Base-by-base conservation (phyloP, 2,113 vertebrate genomes). In the Lophius piscatorius region DNA sequence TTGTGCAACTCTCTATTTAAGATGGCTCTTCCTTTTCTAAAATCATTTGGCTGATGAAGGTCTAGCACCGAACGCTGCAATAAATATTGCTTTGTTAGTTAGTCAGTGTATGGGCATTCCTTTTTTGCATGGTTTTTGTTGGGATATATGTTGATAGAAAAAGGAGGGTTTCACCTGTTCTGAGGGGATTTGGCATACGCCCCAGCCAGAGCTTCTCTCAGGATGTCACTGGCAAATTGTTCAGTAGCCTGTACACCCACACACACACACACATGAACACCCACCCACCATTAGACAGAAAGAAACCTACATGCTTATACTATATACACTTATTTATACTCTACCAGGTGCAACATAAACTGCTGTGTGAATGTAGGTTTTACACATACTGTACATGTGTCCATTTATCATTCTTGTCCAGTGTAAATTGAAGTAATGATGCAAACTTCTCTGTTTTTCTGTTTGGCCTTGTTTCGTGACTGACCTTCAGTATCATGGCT, bases 401-500 rank as follows among this genome's bases (percentile, higher is more conserved):
- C n/a, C n/a, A 10, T 69, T 71, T 41, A 66, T 69, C 23, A 51
- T 42, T 63, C 24, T n/a, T 23, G 31, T 54, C 40, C 44, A 62
- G 52, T 28, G 44, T 26, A 14, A 11, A 1, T 9, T 16, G 29
- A 55, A 29, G 34, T 48, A 40, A 58, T 16, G 40, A 59, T 12
- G 54, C 9, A 31, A 67, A 41, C 10, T 35, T 23, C 29, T 61
- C 62, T 31, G 11, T 44, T 23, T 13, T 1, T 20, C 12, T 28
- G 20, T 33, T 44, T 24, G 26, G 20, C 23, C 33, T 35, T 31
- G 14, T 31, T 18, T 16, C 40, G 51, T 24, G 23, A 74, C 81
- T 11, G 82, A 98, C 96, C 95, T 98, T 99, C 42, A 98, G 78
- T 80, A 99, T 92, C 96, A 99, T 97, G 82, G 95, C 92, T 87